Conservation (phyloP, 2,888 invertebrate genomes). For the Ormyrus thymus region DNA sequence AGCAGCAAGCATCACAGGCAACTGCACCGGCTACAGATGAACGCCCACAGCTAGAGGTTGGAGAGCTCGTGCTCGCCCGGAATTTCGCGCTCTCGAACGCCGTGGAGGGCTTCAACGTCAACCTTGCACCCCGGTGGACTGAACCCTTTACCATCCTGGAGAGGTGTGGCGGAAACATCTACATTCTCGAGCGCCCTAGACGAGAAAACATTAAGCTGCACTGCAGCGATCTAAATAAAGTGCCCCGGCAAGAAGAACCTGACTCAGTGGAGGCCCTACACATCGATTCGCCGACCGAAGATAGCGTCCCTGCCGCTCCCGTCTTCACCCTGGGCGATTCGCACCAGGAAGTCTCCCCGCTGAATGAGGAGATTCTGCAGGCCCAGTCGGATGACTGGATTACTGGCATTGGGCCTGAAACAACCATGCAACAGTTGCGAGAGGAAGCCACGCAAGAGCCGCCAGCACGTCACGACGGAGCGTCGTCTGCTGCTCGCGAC, state of each 20-base stretch:
- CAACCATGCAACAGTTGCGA: no score
- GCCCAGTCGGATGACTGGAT: no score
- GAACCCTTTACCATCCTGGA: neutral
- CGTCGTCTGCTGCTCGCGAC: no score
- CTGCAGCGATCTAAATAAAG: neutral
- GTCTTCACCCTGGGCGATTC: no score
- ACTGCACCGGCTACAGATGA: neutral
- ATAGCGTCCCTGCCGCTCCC: no score
- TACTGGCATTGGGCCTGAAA: no score
- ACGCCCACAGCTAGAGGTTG: neutral
- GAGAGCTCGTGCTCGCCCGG: neutral
- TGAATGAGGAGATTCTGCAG: no score
- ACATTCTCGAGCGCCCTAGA: neutral
- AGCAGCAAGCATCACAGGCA: neutral
- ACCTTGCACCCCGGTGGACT: neutral
- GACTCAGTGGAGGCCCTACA: no score
- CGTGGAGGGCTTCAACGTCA: neutral
- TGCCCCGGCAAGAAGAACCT: neutral
- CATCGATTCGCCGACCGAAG: no score
- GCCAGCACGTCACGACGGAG: no score
- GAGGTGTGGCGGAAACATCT: neutral
- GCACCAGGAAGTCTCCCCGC: no score
- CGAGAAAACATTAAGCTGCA: slow-evolving; percentile 2
- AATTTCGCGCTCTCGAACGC: neutral
- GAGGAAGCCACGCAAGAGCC: no score